A percentile compares a stretch with the other conserved stretches of the same genome.
Evolutionary conservation across 2,888 invertebrate species (phyloP).

Genomic region (Fragum fragum): DNA sequence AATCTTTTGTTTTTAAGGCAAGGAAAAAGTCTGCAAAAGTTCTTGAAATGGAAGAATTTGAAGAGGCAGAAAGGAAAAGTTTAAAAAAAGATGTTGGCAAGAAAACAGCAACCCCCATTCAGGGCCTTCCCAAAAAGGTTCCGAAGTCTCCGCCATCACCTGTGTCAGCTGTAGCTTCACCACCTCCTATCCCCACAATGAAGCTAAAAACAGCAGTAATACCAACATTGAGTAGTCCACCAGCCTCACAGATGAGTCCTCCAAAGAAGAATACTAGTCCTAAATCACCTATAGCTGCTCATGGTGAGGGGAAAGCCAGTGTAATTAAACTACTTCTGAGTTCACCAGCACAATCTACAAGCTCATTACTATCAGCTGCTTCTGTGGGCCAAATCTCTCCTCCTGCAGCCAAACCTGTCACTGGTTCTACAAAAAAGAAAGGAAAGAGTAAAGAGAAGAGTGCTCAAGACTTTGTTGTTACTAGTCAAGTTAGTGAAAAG

Average conservation of each 20-base stretch:
- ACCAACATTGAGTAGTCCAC: slow-evolving; percentile 32
- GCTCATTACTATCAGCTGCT: slow-evolving; percentile 71
- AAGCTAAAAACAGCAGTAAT: slow-evolving; percentile 57
- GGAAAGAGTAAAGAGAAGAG: slow-evolving; percentile 45
- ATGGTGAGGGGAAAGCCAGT: slow-evolving; percentile 67
- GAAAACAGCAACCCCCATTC: slow-evolving; percentile 30
- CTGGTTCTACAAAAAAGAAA: slow-evolving; percentile 55
- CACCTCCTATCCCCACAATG: slow-evolving; percentile 34
- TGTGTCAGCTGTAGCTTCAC: slow-evolving; percentile 7
- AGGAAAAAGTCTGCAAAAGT: slow-evolving; percentile 98
- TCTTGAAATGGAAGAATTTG: slow-evolving; percentile 94
- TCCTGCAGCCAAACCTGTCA: slow-evolving; percentile 21
- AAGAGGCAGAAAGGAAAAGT: slow-evolving; percentile 81
- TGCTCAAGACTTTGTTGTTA: background rate
- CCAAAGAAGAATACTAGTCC: slow-evolving; percentile 37
- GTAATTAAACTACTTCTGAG: slow-evolving; percentile 82
- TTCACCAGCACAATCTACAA: slow-evolving; percentile 76
- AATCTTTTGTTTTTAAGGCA: slow-evolving; percentile 32
- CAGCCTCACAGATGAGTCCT: slow-evolving; percentile 11
- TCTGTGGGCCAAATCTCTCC: slow-evolving; percentile 61
- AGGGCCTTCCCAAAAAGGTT: slow-evolving; percentile 29
- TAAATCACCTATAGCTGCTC: slow-evolving; percentile 32
- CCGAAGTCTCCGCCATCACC: slow-evolving; percentile 36
- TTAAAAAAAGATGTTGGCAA: slow-evolving; percentile 64
- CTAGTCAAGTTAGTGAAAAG: slow-evolving; percentile 13